Evolutionary conservation across 2,888 invertebrate genomes (phyloP).

Genomic region (Nomada flava): DNA sequence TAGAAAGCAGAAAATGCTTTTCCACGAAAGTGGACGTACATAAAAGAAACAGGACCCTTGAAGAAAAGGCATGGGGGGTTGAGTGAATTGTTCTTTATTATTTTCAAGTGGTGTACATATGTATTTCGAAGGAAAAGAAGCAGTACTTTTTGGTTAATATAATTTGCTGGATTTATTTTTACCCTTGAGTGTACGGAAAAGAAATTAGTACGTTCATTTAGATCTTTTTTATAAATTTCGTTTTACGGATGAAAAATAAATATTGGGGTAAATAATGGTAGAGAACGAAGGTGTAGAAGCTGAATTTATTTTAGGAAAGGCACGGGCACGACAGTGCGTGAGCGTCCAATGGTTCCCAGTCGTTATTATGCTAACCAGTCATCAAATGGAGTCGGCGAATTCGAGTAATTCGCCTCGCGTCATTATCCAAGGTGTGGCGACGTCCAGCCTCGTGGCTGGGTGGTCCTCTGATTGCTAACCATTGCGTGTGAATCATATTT

Average conservation of each 20-base stretch:
- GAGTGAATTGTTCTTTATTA: too few relatives aligned
- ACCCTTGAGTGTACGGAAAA: too few relatives aligned
- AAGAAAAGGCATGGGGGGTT: not conserved
- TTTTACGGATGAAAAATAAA: not conserved
- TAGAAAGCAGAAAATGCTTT: too few relatives aligned
- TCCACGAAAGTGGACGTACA: not conserved
- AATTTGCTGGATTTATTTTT: not conserved
- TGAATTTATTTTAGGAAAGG: not conserved
- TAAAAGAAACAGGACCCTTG: not conserved
- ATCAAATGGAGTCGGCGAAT: slow-evolving; percentile 77
- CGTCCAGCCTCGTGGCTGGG: slow-evolving; percentile 74
- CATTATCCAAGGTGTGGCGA: slow-evolving; percentile 81
- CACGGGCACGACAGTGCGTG: slow-evolving; percentile 23
- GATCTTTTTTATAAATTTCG: not conserved
- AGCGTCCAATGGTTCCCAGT: slow-evolving; percentile 56
- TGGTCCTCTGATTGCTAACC: slow-evolving; percentile 73
- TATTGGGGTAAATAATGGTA: not conserved
- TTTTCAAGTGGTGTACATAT: not conserved
- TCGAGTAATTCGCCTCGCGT: slow-evolving; percentile 77
- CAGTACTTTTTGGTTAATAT: too few relatives aligned
- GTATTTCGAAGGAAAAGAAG: too few relatives aligned
- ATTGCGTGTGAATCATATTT: slow-evolving; percentile 67
- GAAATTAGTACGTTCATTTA: not conserved
- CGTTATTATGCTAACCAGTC: slow-evolving; percentile 75
- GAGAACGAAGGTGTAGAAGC: not conserved